These are phyloP conservation scores for Agonopterix subpropinquella DNA, from an alignment of 2,888 invertebrate genomes.

Conservation along the genomic window DNA sequence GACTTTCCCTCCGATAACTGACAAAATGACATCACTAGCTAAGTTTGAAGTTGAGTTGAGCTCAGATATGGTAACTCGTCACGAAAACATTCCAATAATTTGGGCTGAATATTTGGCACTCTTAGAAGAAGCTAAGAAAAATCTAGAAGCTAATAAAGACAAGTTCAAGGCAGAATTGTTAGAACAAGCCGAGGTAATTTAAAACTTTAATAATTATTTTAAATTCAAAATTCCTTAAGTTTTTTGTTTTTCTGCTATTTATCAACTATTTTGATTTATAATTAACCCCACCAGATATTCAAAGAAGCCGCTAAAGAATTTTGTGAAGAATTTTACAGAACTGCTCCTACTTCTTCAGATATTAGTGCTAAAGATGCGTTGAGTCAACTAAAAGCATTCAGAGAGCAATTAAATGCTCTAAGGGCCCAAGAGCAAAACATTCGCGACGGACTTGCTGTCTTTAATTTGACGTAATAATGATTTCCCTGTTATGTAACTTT, in stretches of 20 bases:
- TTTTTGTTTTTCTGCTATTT: not conserved
- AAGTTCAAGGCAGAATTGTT: conserved; percentile 82
- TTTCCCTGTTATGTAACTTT: not conserved
- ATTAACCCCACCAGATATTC: conserved; percentile 59
- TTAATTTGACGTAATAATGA: conserved; percentile 77
- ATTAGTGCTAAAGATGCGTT: conserved; percentile 75
- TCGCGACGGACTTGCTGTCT: conserved; percentile 82
- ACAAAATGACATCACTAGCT: conserved; percentile 83
- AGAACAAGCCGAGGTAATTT: conserved; percentile 78
- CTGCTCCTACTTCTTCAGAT: conserved; percentile 79
- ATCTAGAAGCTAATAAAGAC: conserved; percentile 83
- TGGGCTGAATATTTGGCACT: conserved; percentile 84
- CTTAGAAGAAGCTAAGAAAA: conserved; percentile 82
- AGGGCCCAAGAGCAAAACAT: conserved; percentile 80
- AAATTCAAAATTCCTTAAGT: not conserved
- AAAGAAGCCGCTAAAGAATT: conserved; percentile 81
- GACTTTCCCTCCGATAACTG: conserved; percentile 84
- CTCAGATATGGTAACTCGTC: conserved; percentile 72
- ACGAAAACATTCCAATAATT: conserved; percentile 74
- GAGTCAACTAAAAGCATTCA: conserved; percentile 68
- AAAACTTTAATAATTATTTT: not conserved
- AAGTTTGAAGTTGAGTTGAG: conserved; percentile 85
- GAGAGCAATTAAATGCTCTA: conserved; percentile 71
- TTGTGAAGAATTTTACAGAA: conserved; percentile 80
- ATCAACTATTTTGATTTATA: not conserved